Evolutionary conservation across 2,113 vertebrate genomes (phyloP), one percentile per base, ranked within the genome.

Genomic region (Heloderma charlesbogerti): DNA sequence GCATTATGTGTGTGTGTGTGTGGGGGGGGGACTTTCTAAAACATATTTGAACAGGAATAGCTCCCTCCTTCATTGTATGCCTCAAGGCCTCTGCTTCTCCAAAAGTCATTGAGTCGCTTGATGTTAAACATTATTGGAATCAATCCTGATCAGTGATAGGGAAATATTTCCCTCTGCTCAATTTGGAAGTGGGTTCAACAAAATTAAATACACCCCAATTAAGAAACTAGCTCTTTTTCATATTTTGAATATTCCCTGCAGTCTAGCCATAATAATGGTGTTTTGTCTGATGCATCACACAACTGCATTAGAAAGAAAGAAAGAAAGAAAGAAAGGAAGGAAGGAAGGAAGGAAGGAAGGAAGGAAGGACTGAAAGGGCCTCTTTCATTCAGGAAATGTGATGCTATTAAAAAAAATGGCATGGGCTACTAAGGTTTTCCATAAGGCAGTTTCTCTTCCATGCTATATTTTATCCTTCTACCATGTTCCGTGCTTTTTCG

Each of bases 381-480:
- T 51, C 77, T 69, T 80, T 69, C 31, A 48, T 51, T 80, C 77
- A 63, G 69, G 4, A 87, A 10, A 15, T 60, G 29, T 60, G 90
- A 69, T 88, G 31, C 4, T 82, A 45, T 2, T 29, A n/a, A 48
- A 88, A 86, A 51, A 51, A 51, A 51, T 20, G 48, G 18, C 51
- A 27, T 71, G 31, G 27, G 92, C 74, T 48, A 43, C 4, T 69
- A 10, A 45, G 60, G 18, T 84, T 88, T 93, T n/a, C 60, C 63
- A 87, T 40, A 92, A 89, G n/a, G 86, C 57, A 18, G 16, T 4
- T 75, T 25, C 83, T 78, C 0, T 3, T 6, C 89, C 84, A 48
- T 57, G 88, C 4, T 79, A 80, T 67, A 86, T 91, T 94, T 95
- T 80, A 89, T 60, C 86, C 25, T 51, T 43, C 81, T n/a, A 78